phyloP scores from a whole-genome alignment of 2,797 vertebrate species.

The Tenualosa ilisha region DNA sequence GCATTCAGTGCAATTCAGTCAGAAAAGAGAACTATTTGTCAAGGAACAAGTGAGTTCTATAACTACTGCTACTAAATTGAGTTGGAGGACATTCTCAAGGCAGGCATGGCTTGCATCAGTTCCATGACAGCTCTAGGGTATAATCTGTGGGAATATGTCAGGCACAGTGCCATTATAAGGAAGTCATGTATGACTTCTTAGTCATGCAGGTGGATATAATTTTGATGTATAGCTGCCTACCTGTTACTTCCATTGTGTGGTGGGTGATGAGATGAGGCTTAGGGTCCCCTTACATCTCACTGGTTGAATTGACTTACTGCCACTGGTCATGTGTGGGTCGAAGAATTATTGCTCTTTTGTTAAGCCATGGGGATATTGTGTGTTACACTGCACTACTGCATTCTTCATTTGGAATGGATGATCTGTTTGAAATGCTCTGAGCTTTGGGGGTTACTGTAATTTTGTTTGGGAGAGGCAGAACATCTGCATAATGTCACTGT shows the following conservation, averaged over 20 bases:
- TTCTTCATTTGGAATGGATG: background rate
- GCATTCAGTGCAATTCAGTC: slow-evolving; percentile 31
- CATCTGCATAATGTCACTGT: slow-evolving; percentile 16
- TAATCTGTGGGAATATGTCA: slow-evolving; percentile 15
- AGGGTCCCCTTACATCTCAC: background rate
- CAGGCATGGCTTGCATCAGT: slow-evolving; percentile 11
- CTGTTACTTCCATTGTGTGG: background rate
- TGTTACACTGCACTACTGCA: background rate
- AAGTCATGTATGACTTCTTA: slow-evolving; percentile 24
- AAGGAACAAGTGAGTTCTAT: slow-evolving; percentile 18
- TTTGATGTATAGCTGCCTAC: background rate
- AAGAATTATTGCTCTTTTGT: background rate
- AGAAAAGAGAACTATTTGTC: slow-evolving; percentile 17
- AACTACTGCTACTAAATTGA: slow-evolving; percentile 8
- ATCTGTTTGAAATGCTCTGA: slow-evolving; percentile 6
- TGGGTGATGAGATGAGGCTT: background rate
- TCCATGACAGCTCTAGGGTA: background rate
- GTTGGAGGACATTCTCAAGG: background rate
- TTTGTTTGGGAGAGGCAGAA: slow-evolving; percentile 2
- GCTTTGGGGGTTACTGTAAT: slow-evolving; percentile 13
- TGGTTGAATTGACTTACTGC: background rate
- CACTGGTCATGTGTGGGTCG: background rate
- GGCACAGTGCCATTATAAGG: slow-evolving; percentile 5
- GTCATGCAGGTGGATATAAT: background rate
- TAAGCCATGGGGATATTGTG: background rate